phyloP scores from a whole-genome alignment of 2,888 invertebrate genomes.

The Volucella bombylans region DNA sequence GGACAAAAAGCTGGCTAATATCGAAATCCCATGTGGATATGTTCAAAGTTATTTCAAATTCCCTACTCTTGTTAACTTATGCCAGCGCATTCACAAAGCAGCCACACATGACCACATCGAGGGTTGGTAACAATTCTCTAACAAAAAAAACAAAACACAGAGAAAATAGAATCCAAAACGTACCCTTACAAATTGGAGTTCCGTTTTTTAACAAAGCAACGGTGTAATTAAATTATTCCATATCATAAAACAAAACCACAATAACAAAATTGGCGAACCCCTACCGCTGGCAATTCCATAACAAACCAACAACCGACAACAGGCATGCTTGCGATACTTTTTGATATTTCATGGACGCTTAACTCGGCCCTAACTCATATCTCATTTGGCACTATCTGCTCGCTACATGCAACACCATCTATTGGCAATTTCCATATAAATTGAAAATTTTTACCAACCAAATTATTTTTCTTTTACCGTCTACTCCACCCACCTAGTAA shows the following conservation, averaged over 20 bases:
- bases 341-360: slow-evolving; percentile 66
- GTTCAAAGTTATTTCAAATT: no score
- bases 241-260: slow-evolving; percentile 47
- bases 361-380: slow-evolving; percentile 58
- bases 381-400: slow-evolving; percentile 40
- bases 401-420: slow-evolving; percentile 67
- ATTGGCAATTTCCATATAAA: slow-evolving; percentile 74
- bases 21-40: no score
- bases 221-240: slow-evolving; percentile 56
- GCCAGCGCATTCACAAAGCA: no score
- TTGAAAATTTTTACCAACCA: slow-evolving; percentile 70
- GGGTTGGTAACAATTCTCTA: no score
- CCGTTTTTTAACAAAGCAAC: slow-evolving; percentile 27
- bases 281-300: slow-evolving; percentile 2
- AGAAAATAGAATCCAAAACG: neutral
- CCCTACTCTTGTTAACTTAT: no score
- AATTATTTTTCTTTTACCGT: slow-evolving; percentile 27
- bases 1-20: no score
- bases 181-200: neutral
- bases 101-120: no score
- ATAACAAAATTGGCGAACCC: slow-evolving; percentile 12
- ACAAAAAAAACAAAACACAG: neutral
- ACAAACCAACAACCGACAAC: slow-evolving; percentile 15
- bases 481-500: neutral
- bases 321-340: slow-evolving; percentile 12